Conservation (phyloP, 92 coral and sea anemone genomes). For the Parazoanthus darwini region DNA sequence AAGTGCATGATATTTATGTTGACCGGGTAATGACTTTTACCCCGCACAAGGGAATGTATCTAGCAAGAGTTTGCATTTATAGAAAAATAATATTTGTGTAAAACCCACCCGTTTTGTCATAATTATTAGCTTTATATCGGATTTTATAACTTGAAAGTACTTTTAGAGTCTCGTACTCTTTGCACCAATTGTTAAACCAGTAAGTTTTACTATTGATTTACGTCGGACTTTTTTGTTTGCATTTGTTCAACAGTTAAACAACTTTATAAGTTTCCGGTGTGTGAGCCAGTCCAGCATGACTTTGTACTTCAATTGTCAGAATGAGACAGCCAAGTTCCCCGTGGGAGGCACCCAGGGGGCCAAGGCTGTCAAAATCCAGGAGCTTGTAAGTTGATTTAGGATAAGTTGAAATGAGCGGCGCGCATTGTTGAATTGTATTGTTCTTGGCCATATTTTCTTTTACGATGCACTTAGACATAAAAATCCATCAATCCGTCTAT, state of each 20-base stretch:
- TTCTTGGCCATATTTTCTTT: not conserved
- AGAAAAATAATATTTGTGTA: too few species aligned
- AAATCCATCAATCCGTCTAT: too few species aligned
- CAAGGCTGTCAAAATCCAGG: conserved; percentile 66
- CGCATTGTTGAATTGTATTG: not conserved
- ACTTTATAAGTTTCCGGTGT: conserved; percentile 70
- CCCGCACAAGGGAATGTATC: too few species aligned
- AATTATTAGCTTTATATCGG: too few species aligned
- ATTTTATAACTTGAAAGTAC: too few species aligned
- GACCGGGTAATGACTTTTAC: too few species aligned
- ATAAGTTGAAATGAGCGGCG: not conserved
- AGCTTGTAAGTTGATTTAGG: conserved; percentile 58
- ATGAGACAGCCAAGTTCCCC: conserved; percentile 78
- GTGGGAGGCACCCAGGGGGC: conserved; percentile 79
- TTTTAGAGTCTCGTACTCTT: too few species aligned
- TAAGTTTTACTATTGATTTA: not conserved
- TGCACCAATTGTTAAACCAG: too few species aligned
- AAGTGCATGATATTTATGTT: too few species aligned
- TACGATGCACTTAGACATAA: not conserved
- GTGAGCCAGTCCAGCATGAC: conserved; percentile 76
- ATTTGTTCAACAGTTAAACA: conserved; percentile 67
- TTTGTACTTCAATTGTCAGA: conserved; percentile 80
- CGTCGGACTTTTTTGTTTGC: not conserved
- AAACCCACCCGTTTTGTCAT: too few species aligned
- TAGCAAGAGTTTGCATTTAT: too few species aligned